phyloP scores from a whole-genome alignment of 2,888 invertebrate genomes.

The Isoperla grammatica region DNA sequence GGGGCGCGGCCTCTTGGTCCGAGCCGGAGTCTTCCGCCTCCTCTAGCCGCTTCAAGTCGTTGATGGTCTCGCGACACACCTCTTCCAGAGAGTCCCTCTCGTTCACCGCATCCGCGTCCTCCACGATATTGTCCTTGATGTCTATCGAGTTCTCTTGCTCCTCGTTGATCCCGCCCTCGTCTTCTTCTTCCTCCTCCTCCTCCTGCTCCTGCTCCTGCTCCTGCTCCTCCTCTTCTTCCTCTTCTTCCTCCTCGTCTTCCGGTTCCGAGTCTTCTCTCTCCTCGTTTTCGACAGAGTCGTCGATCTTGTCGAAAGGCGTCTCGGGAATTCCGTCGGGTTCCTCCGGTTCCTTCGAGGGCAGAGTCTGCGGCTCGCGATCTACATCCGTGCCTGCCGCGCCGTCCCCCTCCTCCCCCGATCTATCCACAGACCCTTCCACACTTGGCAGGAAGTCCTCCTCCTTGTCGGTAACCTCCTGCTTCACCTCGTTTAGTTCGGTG shows the following conservation, averaged over 20 bases:
- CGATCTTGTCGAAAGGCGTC: not conserved
- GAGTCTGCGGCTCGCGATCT: no score
- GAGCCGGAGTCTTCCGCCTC: not conserved
- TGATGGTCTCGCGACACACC: conserved; percentile 28
- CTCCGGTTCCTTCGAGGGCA: not conserved
- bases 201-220: conserved; percentile 36
- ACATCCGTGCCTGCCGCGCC: conserved; percentile 14
- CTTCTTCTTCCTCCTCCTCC: conserved; percentile 30
- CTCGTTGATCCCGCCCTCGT: conserved; percentile 26
- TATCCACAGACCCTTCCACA: conserved; percentile 22
- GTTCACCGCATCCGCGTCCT: conserved; percentile 35
- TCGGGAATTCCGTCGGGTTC: not conserved
- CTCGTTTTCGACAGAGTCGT: not conserved
- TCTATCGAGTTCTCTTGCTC: conserved; percentile 31
- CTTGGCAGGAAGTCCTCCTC: not conserved
- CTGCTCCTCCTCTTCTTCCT: conserved; percentile 34
- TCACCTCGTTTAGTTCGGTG: conserved; percentile 17
- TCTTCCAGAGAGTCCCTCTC: conserved; percentile 45
- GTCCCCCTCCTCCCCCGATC: conserved; percentile 15
- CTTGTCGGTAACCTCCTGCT: conserved; percentile 19
- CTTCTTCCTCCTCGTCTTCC: conserved; percentile 18
- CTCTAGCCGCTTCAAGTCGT: not conserved
- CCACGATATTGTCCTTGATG: conserved; percentile 41
- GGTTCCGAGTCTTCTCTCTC: conserved; percentile 38
- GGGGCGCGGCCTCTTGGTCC: not conserved